Evolutionary conservation across 2,888 invertebrate species (phyloP), one percentile per base, ranked within the genome.

Genomic region (Agrotis clavis): DNA sequence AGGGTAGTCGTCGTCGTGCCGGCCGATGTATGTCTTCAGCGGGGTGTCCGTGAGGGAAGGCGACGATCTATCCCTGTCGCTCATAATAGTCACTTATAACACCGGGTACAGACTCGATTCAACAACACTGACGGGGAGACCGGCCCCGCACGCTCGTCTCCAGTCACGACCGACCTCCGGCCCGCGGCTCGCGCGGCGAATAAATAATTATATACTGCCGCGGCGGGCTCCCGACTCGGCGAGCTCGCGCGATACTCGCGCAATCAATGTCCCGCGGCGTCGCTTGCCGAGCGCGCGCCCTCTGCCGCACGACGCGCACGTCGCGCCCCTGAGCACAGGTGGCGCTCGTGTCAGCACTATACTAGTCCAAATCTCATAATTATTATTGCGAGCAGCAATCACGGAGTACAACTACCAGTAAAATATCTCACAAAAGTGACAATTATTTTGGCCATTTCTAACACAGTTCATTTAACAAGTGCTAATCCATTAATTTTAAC

Each of bases 31-130:
- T 91, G 98, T 98, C 97, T 98, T 98, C 94, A 98, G 97, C 96
- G 98, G 98, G 97, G 98, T 98, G 97, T 98, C 98, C 97, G 98
- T 97, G 96, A 98, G 97, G 97, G 98, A 98, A 96, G 98, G 98
- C 97, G 98, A 98, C 96, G 97, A 97, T 97, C 98, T 98, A 97
- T 98, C 98, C 97, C 98, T 98, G 97, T 98, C 98, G 97, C 98
- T 98, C 98, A 98, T 98, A 97, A 97, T 97, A 97, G 97, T 97
- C 96, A 96, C 96, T 95, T 93, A 90, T 79, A 91, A 91, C 94
- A 93, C 93, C 90, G 91, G 89, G 81, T 83, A 71, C 56, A 88
- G 89, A 90, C 84, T 86, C 87, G 88, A 90, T 89, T 92, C 88
- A 89, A 94, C 90, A 92, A 93, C 92, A 94, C 92, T 86, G 89